A percentile compares a stretch with the other conserved stretches of the same genome.
Evolutionary conservation across 2,888 invertebrate genomes (phyloP).

Genomic region (Leptinotarsa haldemani): DNA sequence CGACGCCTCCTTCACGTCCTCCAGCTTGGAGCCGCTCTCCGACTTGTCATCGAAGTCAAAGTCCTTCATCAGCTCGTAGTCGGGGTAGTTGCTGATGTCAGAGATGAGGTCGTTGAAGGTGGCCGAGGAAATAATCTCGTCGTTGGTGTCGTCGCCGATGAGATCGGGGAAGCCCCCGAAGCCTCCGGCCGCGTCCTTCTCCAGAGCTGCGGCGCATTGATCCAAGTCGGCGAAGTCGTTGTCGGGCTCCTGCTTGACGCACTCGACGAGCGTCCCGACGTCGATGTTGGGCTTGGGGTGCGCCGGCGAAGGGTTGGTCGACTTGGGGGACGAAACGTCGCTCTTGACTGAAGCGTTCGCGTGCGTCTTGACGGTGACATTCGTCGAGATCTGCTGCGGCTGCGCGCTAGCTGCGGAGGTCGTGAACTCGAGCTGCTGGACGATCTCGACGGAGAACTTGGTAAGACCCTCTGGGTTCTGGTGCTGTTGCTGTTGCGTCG

Average conservation of each 20-base stretch:
- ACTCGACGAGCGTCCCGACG: slow-evolving; percentile 78
- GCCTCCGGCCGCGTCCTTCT: slow-evolving; percentile 82
- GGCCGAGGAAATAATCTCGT: slow-evolving; percentile 80
- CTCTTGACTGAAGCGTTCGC: slow-evolving; percentile 77
- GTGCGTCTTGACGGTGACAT: slow-evolving; percentile 88
- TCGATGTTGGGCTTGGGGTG: slow-evolving; percentile 64
- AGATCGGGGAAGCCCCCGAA: slow-evolving; percentile 86
- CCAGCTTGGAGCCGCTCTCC: slow-evolving; percentile 57
- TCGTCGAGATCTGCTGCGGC: slow-evolving; percentile 90
- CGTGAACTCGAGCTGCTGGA: slow-evolving; percentile 90
- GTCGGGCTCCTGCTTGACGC: slow-evolving; percentile 74
- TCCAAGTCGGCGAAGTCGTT: slow-evolving; percentile 89
- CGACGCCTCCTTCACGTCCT: slow-evolving; percentile 60
- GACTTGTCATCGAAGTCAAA: slow-evolving; percentile 77
- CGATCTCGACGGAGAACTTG: slow-evolving; percentile 93
- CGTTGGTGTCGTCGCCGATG: slow-evolving; percentile 85
- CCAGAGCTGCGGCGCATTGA: slow-evolving; percentile 85
- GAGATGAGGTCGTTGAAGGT: slow-evolving; percentile 89
- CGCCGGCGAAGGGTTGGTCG: slow-evolving; percentile 65
- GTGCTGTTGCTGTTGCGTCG: slow-evolving; percentile 66
- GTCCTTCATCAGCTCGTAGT: slow-evolving; percentile 81
- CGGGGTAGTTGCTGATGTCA: slow-evolving; percentile 80
- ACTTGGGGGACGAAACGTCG: slow-evolving; percentile 69
- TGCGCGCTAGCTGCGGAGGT: slow-evolving; percentile 88
- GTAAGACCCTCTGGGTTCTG: slow-evolving; percentile 68